Conservation (phyloP, 2,888 invertebrate species). For the Drosophila kambysellisi region DNA sequence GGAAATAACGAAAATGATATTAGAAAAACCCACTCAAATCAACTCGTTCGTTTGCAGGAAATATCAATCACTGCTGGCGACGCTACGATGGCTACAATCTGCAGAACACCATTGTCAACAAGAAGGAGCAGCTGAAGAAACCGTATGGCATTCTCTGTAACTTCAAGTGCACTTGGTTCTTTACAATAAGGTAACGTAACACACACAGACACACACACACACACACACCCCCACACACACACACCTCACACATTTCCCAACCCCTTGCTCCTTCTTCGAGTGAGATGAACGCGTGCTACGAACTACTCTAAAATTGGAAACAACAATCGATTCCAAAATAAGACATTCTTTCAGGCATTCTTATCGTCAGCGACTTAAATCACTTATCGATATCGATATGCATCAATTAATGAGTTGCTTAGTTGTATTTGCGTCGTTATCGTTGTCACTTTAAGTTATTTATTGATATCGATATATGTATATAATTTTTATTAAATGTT, state of each 20-base stretch:
- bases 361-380: background rate
- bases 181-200: conserved; percentile 80
- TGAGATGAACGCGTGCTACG: conserved; percentile 7
- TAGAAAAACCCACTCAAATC: background rate
- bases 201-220: background rate
- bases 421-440: background rate
- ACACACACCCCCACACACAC: background rate
- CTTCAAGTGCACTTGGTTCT: conserved; percentile 84
- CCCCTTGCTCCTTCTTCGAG: too few species aligned
- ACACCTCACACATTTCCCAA: background rate
- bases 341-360: background rate
- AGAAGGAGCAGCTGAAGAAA: conserved; percentile 83
- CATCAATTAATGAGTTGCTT: background rate
- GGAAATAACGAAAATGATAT: background rate
- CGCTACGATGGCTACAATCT: conserved; percentile 84
- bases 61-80: conserved; percentile 84
- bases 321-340: background rate
- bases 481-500: background rate
- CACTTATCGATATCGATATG: background rate
- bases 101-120: conserved; percentile 82
- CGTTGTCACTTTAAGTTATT: background rate
- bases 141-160: conserved; percentile 84
- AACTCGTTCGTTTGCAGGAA: conserved; percentile 61
- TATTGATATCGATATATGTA: background rate
- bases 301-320: background rate